Percentiles rank a stretch among this genome's conserved stretches.
Evolutionary conservation across 2,888 invertebrate genomes (phyloP).

Genomic region (Drepanosiphum platanoidis): DNA sequence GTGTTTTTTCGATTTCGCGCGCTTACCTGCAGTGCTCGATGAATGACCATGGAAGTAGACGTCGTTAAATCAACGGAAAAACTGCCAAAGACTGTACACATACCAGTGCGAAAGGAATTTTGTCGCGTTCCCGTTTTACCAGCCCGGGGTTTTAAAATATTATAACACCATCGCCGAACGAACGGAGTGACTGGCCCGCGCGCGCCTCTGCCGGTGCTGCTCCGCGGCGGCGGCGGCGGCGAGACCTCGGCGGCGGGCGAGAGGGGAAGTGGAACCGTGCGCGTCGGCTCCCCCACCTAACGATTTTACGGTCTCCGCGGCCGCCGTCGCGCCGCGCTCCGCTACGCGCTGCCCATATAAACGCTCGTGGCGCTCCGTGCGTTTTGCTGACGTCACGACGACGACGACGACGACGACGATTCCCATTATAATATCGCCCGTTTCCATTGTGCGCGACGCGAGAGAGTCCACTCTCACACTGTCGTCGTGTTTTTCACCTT

Average conservation of each 20-base stretch:
- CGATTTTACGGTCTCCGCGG: slow-evolving; percentile 57
- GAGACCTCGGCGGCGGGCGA: not conserved
- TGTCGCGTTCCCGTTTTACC: slow-evolving; percentile 55
- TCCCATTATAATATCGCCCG: too few species aligned
- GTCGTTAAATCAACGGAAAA: slow-evolving; percentile 61
- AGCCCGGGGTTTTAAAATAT: slow-evolving; percentile 50
- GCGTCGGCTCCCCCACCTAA: slow-evolving; percentile 46
- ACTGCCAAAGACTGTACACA: slow-evolving; percentile 59
- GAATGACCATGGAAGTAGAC: slow-evolving; percentile 62
- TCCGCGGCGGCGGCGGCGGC: not conserved
- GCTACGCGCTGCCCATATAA: not conserved
- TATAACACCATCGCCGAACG: slow-evolving; percentile 30
- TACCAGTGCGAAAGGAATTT: slow-evolving; percentile 53
- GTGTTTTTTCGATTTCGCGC: too few species aligned
- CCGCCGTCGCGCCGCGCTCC: slow-evolving; percentile 53
- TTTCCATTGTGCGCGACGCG: not conserved
- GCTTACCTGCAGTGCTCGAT: slow-evolving; percentile 61
- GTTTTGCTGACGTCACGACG: slow-evolving; percentile 43
- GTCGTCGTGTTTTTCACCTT: too few species aligned
- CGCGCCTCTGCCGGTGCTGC: not conserved
- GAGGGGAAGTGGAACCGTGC: not conserved
- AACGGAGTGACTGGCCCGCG: not conserved
- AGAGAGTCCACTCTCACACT: too few species aligned
- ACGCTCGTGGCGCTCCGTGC: not conserved
- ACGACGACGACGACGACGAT: too few species aligned